These are phyloP conservation scores for Schrankia costaestrigalis DNA, from an alignment of 2,888 invertebrate genomes.

Conservation along the genomic window DNA sequence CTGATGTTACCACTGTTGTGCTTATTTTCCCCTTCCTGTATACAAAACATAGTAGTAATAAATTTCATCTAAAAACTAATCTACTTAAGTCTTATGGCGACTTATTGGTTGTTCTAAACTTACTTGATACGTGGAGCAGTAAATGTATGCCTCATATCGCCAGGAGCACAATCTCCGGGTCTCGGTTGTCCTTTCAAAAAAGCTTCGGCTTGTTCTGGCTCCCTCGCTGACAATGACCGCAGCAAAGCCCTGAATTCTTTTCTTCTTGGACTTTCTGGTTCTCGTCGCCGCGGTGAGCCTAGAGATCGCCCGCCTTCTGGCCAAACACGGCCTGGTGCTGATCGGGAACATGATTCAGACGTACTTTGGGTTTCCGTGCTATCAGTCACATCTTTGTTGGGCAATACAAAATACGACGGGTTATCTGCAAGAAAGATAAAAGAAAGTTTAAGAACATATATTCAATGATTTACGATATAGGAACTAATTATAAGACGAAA, in stretches of 20 bases:
- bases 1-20: constrained; percentile 58
- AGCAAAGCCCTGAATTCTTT: constrained; percentile 81
- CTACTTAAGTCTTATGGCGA: not conserved
- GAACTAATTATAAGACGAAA: constrained; percentile 1
- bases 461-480: not conserved
- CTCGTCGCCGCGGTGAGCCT: constrained; percentile 60
- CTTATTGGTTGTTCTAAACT: constrained; percentile 21
- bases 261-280: constrained; percentile 68
- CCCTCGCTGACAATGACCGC: constrained; percentile 84
- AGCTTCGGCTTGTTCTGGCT: constrained; percentile 82
- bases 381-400: constrained; percentile 72
- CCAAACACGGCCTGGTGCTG: constrained; percentile 85
- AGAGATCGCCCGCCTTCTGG: constrained; percentile 57
- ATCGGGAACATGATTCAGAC: constrained; percentile 83
- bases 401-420: constrained; percentile 88
- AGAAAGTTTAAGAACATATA: not conserved
- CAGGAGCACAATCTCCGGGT: constrained; percentile 84
- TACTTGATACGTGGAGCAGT: constrained; percentile 73
- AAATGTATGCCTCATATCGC: constrained; percentile 70
- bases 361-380: constrained; percentile 45
- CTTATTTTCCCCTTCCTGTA: constrained; percentile 70
- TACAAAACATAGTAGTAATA: constrained; percentile 1
- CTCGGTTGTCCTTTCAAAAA: constrained; percentile 86
- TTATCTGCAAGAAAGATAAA: constrained; percentile 82
- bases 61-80: no score